A percentile compares a stretch with the other conserved stretches of the same genome.
Evolutionary conservation across 1,140 invertebrate species (phyloP).

Genomic region (Drosophila ironensis): DNA sequence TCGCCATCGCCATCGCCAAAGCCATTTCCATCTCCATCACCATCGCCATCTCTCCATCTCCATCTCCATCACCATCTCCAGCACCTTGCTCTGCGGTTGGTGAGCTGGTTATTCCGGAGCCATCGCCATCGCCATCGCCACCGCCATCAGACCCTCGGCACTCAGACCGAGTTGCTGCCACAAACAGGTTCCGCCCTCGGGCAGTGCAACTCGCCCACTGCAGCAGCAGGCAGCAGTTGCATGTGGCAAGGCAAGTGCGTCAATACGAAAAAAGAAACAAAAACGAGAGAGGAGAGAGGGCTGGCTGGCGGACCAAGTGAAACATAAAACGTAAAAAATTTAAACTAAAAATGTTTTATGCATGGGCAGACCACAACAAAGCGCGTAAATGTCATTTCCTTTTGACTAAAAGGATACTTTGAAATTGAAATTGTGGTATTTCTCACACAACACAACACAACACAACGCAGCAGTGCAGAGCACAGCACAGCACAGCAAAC

Average conservation of each 20-base stretch:
- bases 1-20: too few relatives aligned
- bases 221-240: background rate
- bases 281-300: background rate
- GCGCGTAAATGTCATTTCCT: constrained; percentile 80
- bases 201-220: constrained; percentile 30
- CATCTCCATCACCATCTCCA: background rate
- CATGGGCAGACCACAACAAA: constrained; percentile 78
- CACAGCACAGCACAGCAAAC: too few relatives aligned
- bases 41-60: too few relatives aligned
- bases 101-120: background rate
- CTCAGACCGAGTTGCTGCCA: too few relatives aligned
- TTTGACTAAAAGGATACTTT: constrained; percentile 80
- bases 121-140: too few relatives aligned
- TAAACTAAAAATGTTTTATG: constrained; percentile 79
- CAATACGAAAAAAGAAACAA: constrained; percentile 4
- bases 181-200: constrained; percentile 28
- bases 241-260: constrained; percentile 18
- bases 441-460: constrained; percentile 29
- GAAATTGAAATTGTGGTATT: constrained; percentile 80
- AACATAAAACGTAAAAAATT: constrained; percentile 52
- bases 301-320: too few relatives aligned
- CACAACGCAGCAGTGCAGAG: too few relatives aligned
- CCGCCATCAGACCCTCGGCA: background rate
- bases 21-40: too few relatives aligned
- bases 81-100: constrained; percentile 21